Conservation (phyloP, 2,113 vertebrate species). For the Todiramphus saurophagus region DNA sequence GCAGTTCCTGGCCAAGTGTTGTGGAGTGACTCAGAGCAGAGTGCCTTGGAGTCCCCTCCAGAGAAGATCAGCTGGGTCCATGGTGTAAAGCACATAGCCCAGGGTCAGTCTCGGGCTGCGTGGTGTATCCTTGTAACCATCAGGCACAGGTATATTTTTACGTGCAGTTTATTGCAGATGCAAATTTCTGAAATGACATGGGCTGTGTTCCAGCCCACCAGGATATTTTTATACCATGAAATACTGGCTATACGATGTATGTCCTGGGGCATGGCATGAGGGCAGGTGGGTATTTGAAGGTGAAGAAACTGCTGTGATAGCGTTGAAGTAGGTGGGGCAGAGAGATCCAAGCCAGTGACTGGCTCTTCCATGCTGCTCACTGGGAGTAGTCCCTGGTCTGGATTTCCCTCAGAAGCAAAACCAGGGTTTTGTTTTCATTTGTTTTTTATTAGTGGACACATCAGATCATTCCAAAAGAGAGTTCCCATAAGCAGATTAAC, state of each 20-base stretch:
- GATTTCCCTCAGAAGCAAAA: not conserved
- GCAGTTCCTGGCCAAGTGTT: not conserved
- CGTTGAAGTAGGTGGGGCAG: not conserved
- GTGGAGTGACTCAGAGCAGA: not conserved
- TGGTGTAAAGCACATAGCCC: rapidly evolving
- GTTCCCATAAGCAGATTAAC: not conserved
- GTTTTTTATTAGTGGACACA: not conserved
- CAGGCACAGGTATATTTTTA: not conserved
- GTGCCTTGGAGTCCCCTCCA: not conserved
- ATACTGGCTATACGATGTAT: too few species aligned
- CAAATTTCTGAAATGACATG: not conserved
- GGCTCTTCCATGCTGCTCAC: not conserved
- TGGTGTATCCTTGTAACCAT: not conserved
- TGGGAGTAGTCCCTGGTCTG: not conserved
- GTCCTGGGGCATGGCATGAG: not conserved
- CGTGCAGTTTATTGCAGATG: not conserved
- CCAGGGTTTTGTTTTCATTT: not conserved
- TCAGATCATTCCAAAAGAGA: not conserved
- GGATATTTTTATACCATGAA: not conserved
- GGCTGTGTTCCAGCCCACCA: not conserved
- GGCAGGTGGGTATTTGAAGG: not conserved
- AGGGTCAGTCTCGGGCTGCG: rapidly evolving
- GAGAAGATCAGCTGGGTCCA: not conserved
- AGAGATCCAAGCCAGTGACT: not conserved
- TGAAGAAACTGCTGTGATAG: not conserved